These are phyloP conservation scores for Diaphora mendica DNA, from an alignment of 2,888 invertebrate species.

Conservation along the genomic window DNA sequence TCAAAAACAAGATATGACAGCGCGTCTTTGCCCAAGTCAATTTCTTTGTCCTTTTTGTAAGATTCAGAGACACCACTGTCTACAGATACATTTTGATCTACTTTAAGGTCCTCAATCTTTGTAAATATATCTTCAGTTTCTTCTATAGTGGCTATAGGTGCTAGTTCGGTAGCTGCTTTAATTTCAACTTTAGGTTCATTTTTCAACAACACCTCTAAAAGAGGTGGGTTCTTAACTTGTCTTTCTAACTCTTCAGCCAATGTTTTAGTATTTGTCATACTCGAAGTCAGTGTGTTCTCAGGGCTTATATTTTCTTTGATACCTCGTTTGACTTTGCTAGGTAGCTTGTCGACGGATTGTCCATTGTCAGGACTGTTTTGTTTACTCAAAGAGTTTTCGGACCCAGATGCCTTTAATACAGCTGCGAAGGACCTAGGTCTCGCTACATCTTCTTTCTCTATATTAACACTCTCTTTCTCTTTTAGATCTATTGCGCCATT, in stretches of 20 bases:
- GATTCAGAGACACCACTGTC: conserved; percentile 46
- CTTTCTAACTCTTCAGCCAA: conserved; percentile 71
- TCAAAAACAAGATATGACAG: conserved; percentile 76
- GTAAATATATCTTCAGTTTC: conserved; percentile 70
- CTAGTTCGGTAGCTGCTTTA: conserved; percentile 66
- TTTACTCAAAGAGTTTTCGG: conserved; percentile 78
- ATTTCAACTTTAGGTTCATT: conserved; percentile 59
- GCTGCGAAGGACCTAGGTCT: conserved; percentile 80
- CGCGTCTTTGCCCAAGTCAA: conserved; percentile 80
- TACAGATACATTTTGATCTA: conserved; percentile 53
- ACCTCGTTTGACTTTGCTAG: conserved; percentile 85
- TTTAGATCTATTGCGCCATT: conserved; percentile 69
- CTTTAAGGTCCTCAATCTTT: conserved; percentile 71
- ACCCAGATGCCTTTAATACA: conserved; percentile 77
- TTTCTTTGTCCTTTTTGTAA: conserved; percentile 53
- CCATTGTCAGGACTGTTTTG: conserved; percentile 76
- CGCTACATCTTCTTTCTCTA: conserved; percentile 59
- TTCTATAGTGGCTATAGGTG: conserved; percentile 80
- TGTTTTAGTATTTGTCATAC: conserved; percentile 75
- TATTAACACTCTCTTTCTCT: conserved; percentile 51
- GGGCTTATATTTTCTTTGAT: conserved; percentile 89
- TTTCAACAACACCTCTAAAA: conserved; percentile 64
- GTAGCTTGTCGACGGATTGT: conserved; percentile 81
- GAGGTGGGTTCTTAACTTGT: conserved; percentile 63
- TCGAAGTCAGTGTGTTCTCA: conserved; percentile 85